Evolutionary conservation across 2,888 invertebrate species (phyloP).

Genomic region (Andrena trimmerana): DNA sequence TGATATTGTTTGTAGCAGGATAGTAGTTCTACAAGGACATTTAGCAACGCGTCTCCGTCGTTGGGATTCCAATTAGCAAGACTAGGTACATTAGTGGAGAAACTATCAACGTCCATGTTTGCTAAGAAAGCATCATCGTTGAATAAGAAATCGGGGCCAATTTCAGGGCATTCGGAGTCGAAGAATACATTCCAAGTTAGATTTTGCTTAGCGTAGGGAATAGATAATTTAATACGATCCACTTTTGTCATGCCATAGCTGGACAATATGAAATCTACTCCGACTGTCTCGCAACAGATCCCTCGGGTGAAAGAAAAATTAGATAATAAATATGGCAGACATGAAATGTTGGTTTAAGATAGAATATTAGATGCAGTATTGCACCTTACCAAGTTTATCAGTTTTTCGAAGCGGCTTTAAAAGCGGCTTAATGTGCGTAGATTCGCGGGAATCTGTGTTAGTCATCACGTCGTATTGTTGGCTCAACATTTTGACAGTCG

Average conservation of each 20-base stretch:
- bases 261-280: conserved; percentile 62
- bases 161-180: conserved; percentile 88
- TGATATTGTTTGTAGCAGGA: conserved; percentile 88
- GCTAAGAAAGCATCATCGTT: conserved; percentile 89
- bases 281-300: conserved; percentile 62
- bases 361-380: neutral
- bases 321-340: conserved; percentile 1
- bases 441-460: conserved; percentile 49
- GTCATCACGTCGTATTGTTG: conserved; percentile 57
- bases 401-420: conserved; percentile 62
- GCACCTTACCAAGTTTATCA: conserved; percentile 66
- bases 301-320: conserved; percentile 61
- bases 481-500: conserved; percentile 64
- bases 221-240: conserved; percentile 88
- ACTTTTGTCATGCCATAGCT: conserved; percentile 78
- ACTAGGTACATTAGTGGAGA: conserved; percentile 87
- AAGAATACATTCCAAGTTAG: conserved; percentile 91
- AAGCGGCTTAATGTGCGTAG: conserved; percentile 64
- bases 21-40: conserved; percentile 88
- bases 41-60: conserved; percentile 87
- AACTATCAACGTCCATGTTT: conserved; percentile 87
- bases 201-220: conserved; percentile 90
- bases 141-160: conserved; percentile 92
- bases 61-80: conserved; percentile 89
- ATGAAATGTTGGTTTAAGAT: neutral